Evolutionary conservation across 2,113 vertebrate species (phyloP).

Genomic region (Alouatta palliata): DNA sequence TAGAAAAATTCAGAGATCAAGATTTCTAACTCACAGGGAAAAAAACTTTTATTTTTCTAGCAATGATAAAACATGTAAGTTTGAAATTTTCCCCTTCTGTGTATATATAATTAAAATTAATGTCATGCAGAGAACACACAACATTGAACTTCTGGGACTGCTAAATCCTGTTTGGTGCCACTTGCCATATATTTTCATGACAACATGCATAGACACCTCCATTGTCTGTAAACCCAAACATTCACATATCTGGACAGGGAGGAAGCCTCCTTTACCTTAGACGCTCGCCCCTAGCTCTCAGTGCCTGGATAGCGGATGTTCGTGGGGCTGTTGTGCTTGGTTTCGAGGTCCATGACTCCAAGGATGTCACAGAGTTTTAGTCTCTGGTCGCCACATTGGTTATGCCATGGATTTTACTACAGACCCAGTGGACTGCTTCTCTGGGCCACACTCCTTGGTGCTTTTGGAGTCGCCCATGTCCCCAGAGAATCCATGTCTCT

Average conservation of each 20-base stretch:
- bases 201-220: neutral
- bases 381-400: neutral
- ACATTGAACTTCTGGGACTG: neutral
- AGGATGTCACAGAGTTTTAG: neutral
- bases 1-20: neutral
- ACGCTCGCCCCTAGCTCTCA: neutral
- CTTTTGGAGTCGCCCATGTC: neutral
- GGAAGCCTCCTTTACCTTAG: neutral
- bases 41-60: neutral
- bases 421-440: neutral
- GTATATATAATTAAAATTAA: neutral
- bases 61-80: neutral
- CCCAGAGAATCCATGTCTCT: neutral
- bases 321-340: neutral
- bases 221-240: neutral
- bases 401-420: neutral
- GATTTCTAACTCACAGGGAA: neutral
- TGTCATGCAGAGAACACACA: neutral
- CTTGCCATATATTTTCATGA: neutral
- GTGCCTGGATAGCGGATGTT: too few species aligned
- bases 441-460: neutral
- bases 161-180: neutral
- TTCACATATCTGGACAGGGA: neutral
- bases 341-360: neutral
- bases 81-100: neutral